Conservation (phyloP, 2,113 vertebrate genomes). For the Vulpes ferrilata region DNA sequence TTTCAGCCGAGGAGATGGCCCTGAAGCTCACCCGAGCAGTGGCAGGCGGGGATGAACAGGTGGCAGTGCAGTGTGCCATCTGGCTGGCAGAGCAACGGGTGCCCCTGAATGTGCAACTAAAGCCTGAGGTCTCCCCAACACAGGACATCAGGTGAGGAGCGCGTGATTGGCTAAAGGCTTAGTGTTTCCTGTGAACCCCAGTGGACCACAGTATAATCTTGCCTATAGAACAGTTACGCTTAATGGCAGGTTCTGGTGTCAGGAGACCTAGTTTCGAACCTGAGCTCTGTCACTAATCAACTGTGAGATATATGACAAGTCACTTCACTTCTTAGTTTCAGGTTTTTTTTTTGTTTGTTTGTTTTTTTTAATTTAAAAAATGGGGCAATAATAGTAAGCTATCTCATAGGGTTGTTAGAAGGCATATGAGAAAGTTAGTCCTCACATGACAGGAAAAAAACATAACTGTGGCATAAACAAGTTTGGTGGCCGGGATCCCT, state of each 20-base stretch:
- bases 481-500: neutral
- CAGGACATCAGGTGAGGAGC: conserved; percentile 84
- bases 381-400: neutral
- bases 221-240: too few relatives aligned
- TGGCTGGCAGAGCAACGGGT: conserved; percentile 85
- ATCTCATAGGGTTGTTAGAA: neutral
- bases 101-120: conserved; percentile 86
- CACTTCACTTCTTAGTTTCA: neutral
- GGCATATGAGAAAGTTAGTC: neutral
- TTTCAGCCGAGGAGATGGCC: conserved; percentile 89
- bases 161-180: neutral
- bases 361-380: conserved; percentile 1
- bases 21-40: conserved; percentile 88
- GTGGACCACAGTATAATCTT: neutral
- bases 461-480: neutral
- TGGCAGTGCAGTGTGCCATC: conserved; percentile 84
- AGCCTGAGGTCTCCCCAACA: conserved; percentile 80
- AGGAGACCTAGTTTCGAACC: neutral
- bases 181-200: neutral
- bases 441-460: neutral
- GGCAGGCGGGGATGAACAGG: conserved; percentile 85
- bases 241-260: neutral
- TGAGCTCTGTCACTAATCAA: neutral
- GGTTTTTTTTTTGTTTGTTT: neutral
- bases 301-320: neutral